Conservation (phyloP, 2,797 vertebrate genomes). For the Vultur gryphus region DNA sequence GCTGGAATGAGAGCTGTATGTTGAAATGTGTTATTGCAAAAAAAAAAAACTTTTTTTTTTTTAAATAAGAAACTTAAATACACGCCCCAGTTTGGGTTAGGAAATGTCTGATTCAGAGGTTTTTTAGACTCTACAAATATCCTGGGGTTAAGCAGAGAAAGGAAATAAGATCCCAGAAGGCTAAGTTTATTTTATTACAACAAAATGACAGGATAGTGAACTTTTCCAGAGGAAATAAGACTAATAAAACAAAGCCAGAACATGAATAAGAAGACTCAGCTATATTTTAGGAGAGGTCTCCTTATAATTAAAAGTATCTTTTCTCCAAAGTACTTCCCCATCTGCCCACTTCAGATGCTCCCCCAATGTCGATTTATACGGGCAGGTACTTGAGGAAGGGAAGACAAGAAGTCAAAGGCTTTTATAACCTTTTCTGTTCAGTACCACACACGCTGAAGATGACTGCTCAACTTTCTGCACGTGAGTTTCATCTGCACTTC, state of each 20-base stretch:
- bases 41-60: background rate
- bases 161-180: slow-evolving; percentile 29
- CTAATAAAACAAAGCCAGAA: background rate
- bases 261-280: background rate
- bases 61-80: background rate
- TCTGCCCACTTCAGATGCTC: background rate
- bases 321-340: background rate
- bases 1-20: background rate
- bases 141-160: background rate
- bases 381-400: background rate
- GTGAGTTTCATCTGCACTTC: background rate
- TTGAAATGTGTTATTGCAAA: background rate
- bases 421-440: background rate
- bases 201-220: slow-evolving; percentile 15
- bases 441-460: background rate
- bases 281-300: background rate
- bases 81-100: background rate
- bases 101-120: slow-evolving; percentile 21
- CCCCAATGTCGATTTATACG: accelerated
- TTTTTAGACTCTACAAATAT: slow-evolving; percentile 24
- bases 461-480: background rate
- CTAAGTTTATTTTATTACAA: slow-evolving; percentile 40
- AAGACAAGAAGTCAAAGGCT: background rate
- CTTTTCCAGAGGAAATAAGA: slow-evolving; percentile 32
- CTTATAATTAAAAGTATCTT: background rate